Evolutionary conservation across 2,888 invertebrate species (phyloP), one percentile per base, ranked within the genome.

Genomic region (Pemphredon lugubris): DNA sequence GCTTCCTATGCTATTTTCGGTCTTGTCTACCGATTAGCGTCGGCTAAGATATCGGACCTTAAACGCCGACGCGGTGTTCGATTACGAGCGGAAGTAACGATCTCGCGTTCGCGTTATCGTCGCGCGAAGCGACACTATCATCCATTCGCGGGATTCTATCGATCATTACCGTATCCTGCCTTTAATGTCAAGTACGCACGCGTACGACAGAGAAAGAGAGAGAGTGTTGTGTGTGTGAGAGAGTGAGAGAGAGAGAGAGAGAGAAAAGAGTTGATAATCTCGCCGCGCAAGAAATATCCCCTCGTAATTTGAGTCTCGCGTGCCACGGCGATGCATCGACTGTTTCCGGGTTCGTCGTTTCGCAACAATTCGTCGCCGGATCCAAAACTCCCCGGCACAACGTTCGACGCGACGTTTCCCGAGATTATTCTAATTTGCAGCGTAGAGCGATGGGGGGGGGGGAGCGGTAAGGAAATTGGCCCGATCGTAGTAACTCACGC

Each of bases 401-500:
- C 7, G 5, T 50, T 37, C 48, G 71, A 70, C 73, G 73, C 58
- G 71, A 73, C 71, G 70, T 60, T 65, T 16, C 37, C 40, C 42
- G 65, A 65, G 75, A 78, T 67, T 54, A 69, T 75, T 78, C 63
- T 61, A 78, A 78, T 78, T 78, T 78, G 65, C 32, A 39, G 18
- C 11, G 34, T 20, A 42, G 37, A 64, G 34, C 55, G 55, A 60
- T 63, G 54, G 44, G 42, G 55, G 63, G 65, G 54, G 44, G 42
- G 68, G 55, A 48, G 50, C 53, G 64, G 66, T 45, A 75, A 75
- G 79, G 59, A 78, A 80, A 80, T 73, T 76, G 72, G 76, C 77
- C 54, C 65, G 72, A 77, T 75, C 71, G 61, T 54, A 75, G 77
- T 42, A 75, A 73, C 79, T 79, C 80, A 76, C 78, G 73, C 80